Conservation (phyloP, 1,140 invertebrate genomes). For the Artemia franciscana region DNA sequence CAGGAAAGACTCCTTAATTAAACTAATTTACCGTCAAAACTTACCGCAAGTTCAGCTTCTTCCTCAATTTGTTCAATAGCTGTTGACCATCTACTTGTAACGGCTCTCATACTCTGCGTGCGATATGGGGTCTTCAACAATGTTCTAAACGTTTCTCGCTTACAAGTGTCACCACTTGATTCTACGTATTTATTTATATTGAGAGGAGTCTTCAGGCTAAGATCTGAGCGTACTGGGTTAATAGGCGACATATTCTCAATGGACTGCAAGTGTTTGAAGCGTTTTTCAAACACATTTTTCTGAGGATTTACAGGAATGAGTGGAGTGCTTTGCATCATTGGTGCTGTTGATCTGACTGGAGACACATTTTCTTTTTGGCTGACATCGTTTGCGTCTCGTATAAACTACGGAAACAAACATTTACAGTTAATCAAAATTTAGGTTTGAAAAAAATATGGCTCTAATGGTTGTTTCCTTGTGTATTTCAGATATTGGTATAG, state of each 20-base stretch:
- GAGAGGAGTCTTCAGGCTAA: background rate
- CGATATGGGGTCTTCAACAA: background rate
- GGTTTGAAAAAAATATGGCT: no score
- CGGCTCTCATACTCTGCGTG: background rate
- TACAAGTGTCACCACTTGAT: background rate
- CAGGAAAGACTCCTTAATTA: no score
- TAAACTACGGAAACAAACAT: no score
- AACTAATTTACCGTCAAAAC: background rate
- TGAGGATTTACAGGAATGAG: background rate
- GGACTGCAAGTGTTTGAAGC: background rate
- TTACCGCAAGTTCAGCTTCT: background rate
- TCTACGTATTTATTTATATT: background rate
- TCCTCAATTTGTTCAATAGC: background rate
- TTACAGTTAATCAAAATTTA: no score
- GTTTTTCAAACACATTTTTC: background rate
- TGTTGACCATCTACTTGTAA: background rate
- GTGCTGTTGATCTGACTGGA: background rate
- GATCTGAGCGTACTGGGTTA: background rate
- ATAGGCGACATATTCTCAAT: background rate
- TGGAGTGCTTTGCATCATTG: background rate
- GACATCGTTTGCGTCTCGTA: no score
- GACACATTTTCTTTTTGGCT: background rate
- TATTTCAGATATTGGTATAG: no score
- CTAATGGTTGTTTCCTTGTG: no score
- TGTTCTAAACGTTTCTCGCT: no score